phyloP scores from a whole-genome alignment of 2,888 invertebrate genomes.

The Ischnus inquisitorius region DNA sequence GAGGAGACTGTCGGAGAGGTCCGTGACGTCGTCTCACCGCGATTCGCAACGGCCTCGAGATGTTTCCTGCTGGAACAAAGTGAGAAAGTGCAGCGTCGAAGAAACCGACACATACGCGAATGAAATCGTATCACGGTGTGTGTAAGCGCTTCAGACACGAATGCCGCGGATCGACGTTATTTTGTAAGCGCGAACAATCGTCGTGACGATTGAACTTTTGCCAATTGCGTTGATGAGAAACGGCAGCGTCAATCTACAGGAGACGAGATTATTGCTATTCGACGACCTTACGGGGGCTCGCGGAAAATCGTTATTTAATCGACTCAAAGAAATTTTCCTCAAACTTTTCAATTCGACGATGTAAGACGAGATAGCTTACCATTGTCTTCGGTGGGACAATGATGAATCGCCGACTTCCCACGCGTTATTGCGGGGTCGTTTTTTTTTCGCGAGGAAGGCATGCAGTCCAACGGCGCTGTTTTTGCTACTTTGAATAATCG shows the following conservation, averaged over 20 bases:
- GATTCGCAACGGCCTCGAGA: constrained; percentile 55
- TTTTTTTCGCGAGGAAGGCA: not conserved
- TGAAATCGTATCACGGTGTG: constrained; percentile 17
- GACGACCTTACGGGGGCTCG: not conserved
- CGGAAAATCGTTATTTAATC: not conserved
- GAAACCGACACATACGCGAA: not conserved
- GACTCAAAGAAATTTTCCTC: not conserved
- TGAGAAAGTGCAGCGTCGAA: constrained; percentile 36
- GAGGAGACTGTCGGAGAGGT: not conserved
- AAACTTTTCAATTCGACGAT: not conserved
- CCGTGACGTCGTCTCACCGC: constrained; percentile 29
- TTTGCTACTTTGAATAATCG: not conserved
- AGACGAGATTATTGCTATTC: constrained; percentile 10
- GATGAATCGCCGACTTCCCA: not conserved
- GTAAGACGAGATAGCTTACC: not conserved
- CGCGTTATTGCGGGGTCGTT: not conserved
- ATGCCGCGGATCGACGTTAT: not conserved
- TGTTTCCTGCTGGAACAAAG: constrained; percentile 39
- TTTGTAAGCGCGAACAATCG: constrained; percentile 21
- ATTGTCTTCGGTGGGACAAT: constrained; percentile 6
- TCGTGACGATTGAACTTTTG: constrained; percentile 30
- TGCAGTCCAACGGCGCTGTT: not conserved
- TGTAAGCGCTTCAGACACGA: constrained; percentile 6
- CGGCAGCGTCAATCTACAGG: constrained; percentile 18
- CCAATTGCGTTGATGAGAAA: constrained; percentile 5